phyloP scores from a whole-genome alignment of 30 jellyfish, hydroid and myxozoan genomes.

The Aurelia sp. region DNA sequence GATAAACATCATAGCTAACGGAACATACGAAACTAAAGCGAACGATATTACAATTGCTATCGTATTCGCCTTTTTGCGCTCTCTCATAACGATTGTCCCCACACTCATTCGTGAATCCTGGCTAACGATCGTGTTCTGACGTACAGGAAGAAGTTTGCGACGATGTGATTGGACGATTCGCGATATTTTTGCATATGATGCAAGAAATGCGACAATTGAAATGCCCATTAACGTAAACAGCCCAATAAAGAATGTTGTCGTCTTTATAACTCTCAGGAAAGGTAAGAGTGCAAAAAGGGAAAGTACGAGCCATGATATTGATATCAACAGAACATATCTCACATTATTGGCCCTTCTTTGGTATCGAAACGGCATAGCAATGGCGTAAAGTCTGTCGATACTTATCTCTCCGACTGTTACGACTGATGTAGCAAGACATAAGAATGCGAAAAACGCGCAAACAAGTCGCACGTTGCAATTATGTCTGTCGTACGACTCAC shows the following conservation, averaged over 20 bases:
- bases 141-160: constrained; percentile 39
- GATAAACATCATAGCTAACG: constrained; percentile 58
- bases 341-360: constrained; percentile 35
- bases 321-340: not conserved
- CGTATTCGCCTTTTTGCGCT: constrained; percentile 59
- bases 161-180: constrained; percentile 49
- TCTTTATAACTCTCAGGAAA: constrained; percentile 25
- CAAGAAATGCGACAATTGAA: constrained; percentile 25
- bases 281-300: constrained; percentile 40
- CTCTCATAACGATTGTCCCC: constrained; percentile 14
- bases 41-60: constrained; percentile 45
- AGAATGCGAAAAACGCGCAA: constrained; percentile 66
- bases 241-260: constrained; percentile 22
- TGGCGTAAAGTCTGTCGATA: constrained; percentile 51
- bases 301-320: constrained; percentile 21
- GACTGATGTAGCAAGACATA: constrained; percentile 54
- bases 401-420: constrained; percentile 68
- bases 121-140: constrained; percentile 9
- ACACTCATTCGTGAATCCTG: constrained; percentile 7
- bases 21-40: constrained; percentile 55
- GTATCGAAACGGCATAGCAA: constrained; percentile 54
- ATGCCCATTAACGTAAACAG: constrained; percentile 56
- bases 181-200: constrained; percentile 34
- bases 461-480: constrained; percentile 51
- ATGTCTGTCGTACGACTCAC: constrained; percentile 42